These are phyloP conservation scores for Nibea albiflora DNA, from an alignment of 2,113 vertebrate species.

Conservation along the genomic window DNA sequence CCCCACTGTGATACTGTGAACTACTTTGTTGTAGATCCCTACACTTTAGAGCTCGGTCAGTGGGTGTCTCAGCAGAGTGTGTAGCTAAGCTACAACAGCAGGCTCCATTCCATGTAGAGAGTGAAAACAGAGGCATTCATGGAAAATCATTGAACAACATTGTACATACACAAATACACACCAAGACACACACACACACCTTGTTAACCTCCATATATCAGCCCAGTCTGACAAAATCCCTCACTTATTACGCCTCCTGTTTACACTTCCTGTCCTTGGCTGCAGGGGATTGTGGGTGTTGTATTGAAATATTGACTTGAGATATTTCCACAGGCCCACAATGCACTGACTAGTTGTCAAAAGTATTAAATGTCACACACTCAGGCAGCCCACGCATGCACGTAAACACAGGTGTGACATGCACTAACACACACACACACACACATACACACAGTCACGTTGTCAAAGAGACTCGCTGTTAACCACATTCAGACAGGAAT, in stretches of 20 bases:
- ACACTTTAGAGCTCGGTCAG: no score
- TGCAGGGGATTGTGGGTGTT: constrained; percentile 70
- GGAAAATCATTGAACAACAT: constrained; percentile 30
- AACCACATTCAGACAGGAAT: constrained; percentile 16
- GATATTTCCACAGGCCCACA: constrained; percentile 49
- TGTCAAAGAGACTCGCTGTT: constrained; percentile 26
- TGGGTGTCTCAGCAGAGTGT: neutral
- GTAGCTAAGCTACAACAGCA: neutral
- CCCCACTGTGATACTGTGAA: neutral
- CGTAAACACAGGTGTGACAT: neutral
- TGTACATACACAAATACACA: neutral
- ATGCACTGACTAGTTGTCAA: constrained; percentile 50
- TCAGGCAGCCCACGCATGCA: constrained; percentile 28
- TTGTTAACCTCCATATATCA: constrained; percentile 64
- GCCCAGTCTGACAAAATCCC: constrained; percentile 51
- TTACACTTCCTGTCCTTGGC: constrained; percentile 64
- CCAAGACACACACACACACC: constrained; percentile 30
- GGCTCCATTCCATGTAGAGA: neutral
- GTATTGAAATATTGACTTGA: constrained; percentile 73
- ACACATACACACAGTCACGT: constrained; percentile 2
- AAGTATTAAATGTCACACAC: constrained; percentile 71
- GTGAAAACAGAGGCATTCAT: neutral
- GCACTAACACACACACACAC: neutral
- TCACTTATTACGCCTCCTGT: constrained; percentile 54
- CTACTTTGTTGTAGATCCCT: neutral